These are phyloP conservation scores for Notarius lentiginosus DNA, from an alignment of 2,113 vertebrate genomes.

Conservation along the genomic window DNA sequence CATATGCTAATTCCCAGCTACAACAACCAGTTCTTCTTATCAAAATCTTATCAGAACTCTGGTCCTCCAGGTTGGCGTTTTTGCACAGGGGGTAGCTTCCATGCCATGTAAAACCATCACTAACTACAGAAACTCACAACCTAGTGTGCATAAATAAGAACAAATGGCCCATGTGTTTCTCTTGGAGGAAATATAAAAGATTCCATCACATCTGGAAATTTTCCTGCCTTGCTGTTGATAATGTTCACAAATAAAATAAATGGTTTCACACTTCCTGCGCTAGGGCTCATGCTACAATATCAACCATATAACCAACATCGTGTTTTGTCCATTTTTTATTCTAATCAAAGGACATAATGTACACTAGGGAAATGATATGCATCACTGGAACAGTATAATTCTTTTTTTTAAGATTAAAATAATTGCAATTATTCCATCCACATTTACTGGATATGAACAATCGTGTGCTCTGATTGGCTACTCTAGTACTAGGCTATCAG, in stretches of 20 bases:
- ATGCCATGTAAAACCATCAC: too few species aligned
- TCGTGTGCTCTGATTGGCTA: too few species aligned
- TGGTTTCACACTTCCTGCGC: not conserved
- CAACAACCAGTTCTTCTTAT: too few species aligned
- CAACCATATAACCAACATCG: not conserved
- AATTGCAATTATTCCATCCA: not conserved
- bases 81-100: too few species aligned
- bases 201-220: not conserved
- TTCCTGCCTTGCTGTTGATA: not conserved
- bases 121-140: too few species aligned
- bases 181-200: not conserved
- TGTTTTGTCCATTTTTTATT: not conserved
- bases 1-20: too few species aligned
- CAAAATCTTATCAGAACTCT: too few species aligned
- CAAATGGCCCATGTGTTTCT: not conserved
- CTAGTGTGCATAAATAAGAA: not conserved
- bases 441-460: too few species aligned
- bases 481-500: too few species aligned
- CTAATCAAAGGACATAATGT: not conserved
- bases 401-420: not conserved
- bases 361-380: not conserved
- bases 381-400: not conserved
- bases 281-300: not conserved
- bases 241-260: constrained; percentile 13
- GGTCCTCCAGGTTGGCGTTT: too few species aligned